Evolutionary conservation across 2,888 invertebrate genomes (phyloP).

Genomic region (Notodonta ziczac): DNA sequence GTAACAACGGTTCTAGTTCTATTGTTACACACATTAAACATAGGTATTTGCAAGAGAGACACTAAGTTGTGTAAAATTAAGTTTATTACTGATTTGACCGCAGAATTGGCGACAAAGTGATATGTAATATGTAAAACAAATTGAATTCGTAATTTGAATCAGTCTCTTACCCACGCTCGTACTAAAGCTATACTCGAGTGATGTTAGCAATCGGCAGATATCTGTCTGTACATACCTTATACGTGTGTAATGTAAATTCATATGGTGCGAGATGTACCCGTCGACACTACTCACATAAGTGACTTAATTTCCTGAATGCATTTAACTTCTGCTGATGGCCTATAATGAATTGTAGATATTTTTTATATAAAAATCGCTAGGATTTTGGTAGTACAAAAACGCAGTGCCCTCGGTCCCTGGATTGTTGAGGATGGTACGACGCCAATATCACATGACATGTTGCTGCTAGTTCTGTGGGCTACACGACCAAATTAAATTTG

Average conservation of each 20-base stretch:
- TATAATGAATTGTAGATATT: constrained; percentile 65
- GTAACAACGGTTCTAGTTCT: too few relatives aligned
- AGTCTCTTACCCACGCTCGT: constrained; percentile 20
- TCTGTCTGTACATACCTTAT: constrained; percentile 16
- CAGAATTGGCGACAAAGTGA: not conserved
- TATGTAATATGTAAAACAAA: not conserved
- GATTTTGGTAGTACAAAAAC: constrained; percentile 57
- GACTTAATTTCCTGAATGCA: constrained; percentile 50
- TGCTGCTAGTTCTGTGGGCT: too few relatives aligned
- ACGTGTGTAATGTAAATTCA: constrained; percentile 17
- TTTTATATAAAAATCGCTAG: constrained; percentile 43
- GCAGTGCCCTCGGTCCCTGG: constrained; percentile 38
- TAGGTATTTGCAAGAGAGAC: too few relatives aligned
- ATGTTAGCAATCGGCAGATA: constrained; percentile 28
- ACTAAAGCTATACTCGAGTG: constrained; percentile 16
- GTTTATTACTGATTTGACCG: too few relatives aligned
- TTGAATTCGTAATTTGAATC: constrained; percentile 5
- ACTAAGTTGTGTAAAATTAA: too few relatives aligned
- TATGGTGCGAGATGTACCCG: not conserved
- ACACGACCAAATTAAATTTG: too few relatives aligned
- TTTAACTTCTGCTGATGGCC: constrained; percentile 75
- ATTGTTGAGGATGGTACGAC: constrained; percentile 8
- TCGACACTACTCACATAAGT: constrained; percentile 29
- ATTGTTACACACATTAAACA: too few relatives aligned
- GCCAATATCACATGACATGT: too few relatives aligned